Evolutionary conservation across 2,888 invertebrate species (phyloP).

Genomic region (Bombylius major): DNA sequence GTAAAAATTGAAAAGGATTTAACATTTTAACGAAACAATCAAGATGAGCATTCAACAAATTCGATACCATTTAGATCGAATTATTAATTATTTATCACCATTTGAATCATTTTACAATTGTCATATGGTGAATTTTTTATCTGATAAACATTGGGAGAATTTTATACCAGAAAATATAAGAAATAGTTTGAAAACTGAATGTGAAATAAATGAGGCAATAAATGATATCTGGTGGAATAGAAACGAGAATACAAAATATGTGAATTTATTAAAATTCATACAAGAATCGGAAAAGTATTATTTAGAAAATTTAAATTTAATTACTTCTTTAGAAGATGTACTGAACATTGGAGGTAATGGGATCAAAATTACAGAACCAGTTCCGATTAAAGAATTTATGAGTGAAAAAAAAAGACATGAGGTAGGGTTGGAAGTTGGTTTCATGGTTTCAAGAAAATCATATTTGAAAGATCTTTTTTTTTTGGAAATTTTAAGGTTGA

Average conservation of each 20-base stretch:
- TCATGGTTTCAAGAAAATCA: background rate
- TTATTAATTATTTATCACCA: slow-evolving; percentile 45
- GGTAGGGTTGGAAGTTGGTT: slow-evolving; percentile 38
- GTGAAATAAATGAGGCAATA: slow-evolving; percentile 37
- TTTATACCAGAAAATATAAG: slow-evolving; percentile 44
- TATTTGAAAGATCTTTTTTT: background rate
- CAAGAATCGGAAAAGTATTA: slow-evolving; percentile 15
- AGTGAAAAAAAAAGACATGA: slow-evolving; percentile 71
- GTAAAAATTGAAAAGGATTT: slow-evolving; percentile 21
- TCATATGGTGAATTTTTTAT: slow-evolving; percentile 66
- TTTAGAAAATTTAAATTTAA: slow-evolving; percentile 15
- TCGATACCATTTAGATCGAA: slow-evolving; percentile 37
- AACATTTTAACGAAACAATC: slow-evolving; percentile 19
- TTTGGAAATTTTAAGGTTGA: slow-evolving; percentile 40
- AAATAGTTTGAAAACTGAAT: slow-evolving; percentile 36
- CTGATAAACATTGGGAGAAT: slow-evolving; percentile 49
- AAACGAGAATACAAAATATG: slow-evolving; percentile 17
- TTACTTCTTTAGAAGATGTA: background rate
- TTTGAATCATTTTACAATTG: slow-evolving; percentile 54
- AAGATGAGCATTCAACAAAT: slow-evolving; percentile 21
- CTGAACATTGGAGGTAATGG: background rate
- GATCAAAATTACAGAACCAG: background rate
- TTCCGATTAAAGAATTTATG: slow-evolving; percentile 50
- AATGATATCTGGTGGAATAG: slow-evolving; percentile 39
- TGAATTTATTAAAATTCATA: slow-evolving; percentile 18